Conservation (phyloP, 2,113 vertebrate species). For the Alectura lathami region DNA sequence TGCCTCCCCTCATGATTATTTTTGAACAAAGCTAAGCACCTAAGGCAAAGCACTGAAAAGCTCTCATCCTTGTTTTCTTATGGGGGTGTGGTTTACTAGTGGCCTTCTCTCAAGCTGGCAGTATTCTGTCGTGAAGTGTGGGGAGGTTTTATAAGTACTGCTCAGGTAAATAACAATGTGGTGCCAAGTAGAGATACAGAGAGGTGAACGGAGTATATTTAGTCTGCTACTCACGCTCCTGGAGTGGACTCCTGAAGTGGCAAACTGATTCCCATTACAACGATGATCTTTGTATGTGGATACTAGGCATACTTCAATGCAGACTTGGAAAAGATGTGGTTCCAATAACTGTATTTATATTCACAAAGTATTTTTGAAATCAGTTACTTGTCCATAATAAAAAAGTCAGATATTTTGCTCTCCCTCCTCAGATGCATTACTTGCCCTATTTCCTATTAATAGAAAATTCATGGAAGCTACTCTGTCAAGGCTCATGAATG, state of each 20-base stretch:
- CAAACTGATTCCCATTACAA: background rate
- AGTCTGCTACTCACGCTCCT: background rate
- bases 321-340: background rate
- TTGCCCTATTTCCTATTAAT: background rate
- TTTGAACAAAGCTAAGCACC: background rate
- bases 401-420: background rate
- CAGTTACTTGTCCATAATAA: background rate
- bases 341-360: background rate
- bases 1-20: background rate
- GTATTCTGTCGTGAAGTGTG: background rate
- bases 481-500: background rate
- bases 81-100: background rate
- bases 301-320: background rate
- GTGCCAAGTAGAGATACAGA: background rate
- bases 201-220: constrained; percentile 3
- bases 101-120: background rate
- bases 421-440: background rate
- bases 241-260: background rate
- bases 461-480: background rate
- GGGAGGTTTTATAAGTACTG: background rate
- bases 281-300: background rate
- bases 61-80: background rate
- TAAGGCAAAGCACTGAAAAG: background rate
- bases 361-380: background rate
- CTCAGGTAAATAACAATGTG: background rate